phyloP scores from a whole-genome alignment of 2,113 vertebrate genomes.

The Balaeniceps rex region DNA sequence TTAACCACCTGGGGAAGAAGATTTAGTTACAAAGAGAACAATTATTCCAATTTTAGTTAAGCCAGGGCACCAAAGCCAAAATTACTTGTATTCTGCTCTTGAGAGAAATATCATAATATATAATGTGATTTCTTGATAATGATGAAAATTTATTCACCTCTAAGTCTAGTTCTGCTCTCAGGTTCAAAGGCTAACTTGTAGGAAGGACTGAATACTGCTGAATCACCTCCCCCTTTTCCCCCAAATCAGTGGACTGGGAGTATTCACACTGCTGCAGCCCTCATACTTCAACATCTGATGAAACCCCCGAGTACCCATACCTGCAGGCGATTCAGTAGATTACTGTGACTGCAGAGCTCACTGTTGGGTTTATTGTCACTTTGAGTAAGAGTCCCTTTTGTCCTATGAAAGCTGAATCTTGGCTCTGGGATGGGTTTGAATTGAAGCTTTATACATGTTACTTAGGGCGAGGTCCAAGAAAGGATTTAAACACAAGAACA shows the following conservation, averaged over 20 bases:
- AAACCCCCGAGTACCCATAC: fast-evolving
- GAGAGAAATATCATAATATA: background rate
- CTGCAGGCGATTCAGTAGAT: background rate
- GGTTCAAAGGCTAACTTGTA: background rate
- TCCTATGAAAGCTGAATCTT: background rate
- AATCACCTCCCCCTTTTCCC: background rate
- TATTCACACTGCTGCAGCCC: background rate
- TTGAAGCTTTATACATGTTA: background rate
- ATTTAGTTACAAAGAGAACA: background rate
- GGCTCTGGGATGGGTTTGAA: background rate
- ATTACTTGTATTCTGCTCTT: background rate
- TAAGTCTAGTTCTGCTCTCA: background rate
- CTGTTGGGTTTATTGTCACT: background rate
- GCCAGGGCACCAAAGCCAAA: background rate
- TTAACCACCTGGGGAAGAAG: background rate
- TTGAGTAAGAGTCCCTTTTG: background rate
- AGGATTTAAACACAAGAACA: background rate
- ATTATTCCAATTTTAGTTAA: background rate
- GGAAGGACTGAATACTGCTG: background rate
- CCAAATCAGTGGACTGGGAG: background rate
- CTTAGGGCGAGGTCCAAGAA: background rate
- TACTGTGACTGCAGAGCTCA: background rate
- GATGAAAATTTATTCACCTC: background rate
- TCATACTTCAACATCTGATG: background rate
- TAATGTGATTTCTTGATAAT: background rate